Conservation (phyloP, 2,888 invertebrate genomes). For the Caenorhabditis macrosperma region DNA sequence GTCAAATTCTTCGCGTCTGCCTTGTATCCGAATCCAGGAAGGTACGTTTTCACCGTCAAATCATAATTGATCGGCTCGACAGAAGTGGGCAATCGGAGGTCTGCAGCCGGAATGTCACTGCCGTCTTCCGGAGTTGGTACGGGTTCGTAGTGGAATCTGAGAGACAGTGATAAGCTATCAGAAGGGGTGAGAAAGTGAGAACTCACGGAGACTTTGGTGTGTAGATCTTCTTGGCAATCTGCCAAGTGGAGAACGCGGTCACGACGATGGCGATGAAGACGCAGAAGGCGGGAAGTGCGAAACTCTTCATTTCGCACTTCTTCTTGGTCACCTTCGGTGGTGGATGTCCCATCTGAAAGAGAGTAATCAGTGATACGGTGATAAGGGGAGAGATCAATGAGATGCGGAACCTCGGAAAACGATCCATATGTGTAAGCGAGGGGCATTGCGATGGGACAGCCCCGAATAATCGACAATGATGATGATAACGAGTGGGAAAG, state of each 20-base stretch:
- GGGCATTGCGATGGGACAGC: background rate
- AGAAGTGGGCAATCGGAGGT: constrained; percentile 67
- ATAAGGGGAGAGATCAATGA: too few species aligned
- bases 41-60: constrained; percentile 73
- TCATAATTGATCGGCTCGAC: constrained; percentile 72
- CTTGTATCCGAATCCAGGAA: constrained; percentile 76
- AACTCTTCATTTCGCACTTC: background rate
- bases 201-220: background rate
- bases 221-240: constrained; percentile 19
- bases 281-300: constrained; percentile 17
- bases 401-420: constrained; percentile 28
- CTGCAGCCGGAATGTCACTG: constrained; percentile 56
- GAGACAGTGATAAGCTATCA: too few species aligned
- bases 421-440: constrained; percentile 21
- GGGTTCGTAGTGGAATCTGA: background rate
- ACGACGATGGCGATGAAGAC: constrained; percentile 25
- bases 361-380: too few species aligned
- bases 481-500: constrained; percentile 9
- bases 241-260: constrained; percentile 46
- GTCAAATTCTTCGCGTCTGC: constrained; percentile 71
- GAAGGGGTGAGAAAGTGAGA: too few species aligned
- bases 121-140: background rate
- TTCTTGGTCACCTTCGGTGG: constrained; percentile 30
- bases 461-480: background rate
- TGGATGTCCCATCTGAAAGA: constrained; percentile 56